Evolutionary conservation across 2,113 vertebrate genomes (phyloP), one percentile per base, ranked within the genome.

Genomic region (Leptocoma aspasia): DNA sequence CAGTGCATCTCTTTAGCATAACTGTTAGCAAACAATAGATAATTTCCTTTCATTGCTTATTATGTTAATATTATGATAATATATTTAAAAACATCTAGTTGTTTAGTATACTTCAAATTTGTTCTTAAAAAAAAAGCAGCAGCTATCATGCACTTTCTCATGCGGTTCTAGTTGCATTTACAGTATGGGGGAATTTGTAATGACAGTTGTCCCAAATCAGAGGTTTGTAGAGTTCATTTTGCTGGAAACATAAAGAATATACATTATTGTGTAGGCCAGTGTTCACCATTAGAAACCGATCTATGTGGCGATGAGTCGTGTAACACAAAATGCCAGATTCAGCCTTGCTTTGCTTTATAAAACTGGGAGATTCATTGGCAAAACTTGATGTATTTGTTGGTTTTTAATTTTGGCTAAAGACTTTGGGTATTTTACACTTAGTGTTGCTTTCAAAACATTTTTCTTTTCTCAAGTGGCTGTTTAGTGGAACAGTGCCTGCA

Each of bases 21-120:
- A 97, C 96, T 98, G 98, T 98, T 98, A 98, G 98, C 97, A 98
- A 98, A 98, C 98, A 98, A 98, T 98, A 97, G 97, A 98, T 98
- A 97, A 98, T 98, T 98, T 98, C 97, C 97, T 97, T 98, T 98
- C 98, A 97, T 98, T 98, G 96, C 98, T 98, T 98, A 98, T 98
- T 98, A 98, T 98, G 98, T 98, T 98, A 98, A 98, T 98, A 98
- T 98, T 98, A 98, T 98, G 98, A 97, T 98, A 98, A 98, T 98
- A 95, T 98, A 98, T 98, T 98, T 98, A 97, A 98, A 98, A 98
- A 98, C 97, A 98, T 97, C 97, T 96, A 98, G 97, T 98, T 98
- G 98, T 98, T 97, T 98, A 97, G 97, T 98, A 97, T 98, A 98
- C 97, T 98, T 98, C 95, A 96, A 92, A 98, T 98, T 98, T 97